These are phyloP conservation scores for Polyommatus iphigenia DNA, from an alignment of 2,888 invertebrate genomes.

Conservation along the genomic window DNA sequence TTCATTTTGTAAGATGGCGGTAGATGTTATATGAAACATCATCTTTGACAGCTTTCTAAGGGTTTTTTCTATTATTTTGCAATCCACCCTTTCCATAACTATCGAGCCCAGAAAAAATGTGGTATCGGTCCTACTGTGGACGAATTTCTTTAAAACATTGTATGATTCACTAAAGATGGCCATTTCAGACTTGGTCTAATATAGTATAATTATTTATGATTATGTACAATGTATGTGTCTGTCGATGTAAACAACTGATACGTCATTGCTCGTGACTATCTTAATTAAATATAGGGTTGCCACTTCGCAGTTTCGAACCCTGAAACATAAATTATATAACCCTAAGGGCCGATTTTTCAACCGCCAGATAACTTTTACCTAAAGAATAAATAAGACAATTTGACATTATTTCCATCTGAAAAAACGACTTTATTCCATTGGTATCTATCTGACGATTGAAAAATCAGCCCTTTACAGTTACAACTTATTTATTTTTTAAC, in stretches of 20 bases:
- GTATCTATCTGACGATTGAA: no score
- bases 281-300: slow-evolving; percentile 19
- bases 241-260: neutral
- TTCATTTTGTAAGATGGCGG: no score
- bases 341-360: no score
- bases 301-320: neutral
- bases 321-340: no score
- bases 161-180: neutral
- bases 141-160: neutral
- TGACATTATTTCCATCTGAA: no score
- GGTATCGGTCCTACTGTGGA: neutral
- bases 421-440: no score
- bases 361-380: no score
- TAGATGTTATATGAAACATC: no score
- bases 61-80: neutral
- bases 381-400: no score
- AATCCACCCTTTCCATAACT: neutral
- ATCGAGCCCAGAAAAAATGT: neutral
- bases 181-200: neutral
- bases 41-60: no score
- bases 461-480: no score
- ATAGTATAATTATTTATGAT: neutral
- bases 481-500: no score
- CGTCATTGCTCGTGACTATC: neutral
- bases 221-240: slow-evolving; percentile 2